These are phyloP conservation scores for Drosophila helvetica DNA, from an alignment of 2,888 invertebrate genomes.

Conservation along the genomic window DNA sequence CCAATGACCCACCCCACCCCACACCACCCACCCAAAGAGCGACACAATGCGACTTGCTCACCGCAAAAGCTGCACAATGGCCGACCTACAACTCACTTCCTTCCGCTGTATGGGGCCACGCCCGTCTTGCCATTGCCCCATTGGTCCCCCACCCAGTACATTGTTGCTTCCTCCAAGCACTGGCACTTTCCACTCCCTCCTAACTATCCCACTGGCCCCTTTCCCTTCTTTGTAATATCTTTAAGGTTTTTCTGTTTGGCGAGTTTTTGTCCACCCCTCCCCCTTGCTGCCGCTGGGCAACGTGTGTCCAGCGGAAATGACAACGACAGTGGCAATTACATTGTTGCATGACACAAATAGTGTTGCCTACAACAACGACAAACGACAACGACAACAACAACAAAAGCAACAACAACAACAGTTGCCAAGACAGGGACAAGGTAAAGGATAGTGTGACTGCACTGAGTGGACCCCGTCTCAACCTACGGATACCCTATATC, in stretches of 20 bases:
- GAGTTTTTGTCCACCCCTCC: slow-evolving; percentile 10
- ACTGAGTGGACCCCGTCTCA: neutral
- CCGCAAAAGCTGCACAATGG: slow-evolving; percentile 72
- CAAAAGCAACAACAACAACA: slow-evolving; percentile 41
- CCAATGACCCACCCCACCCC: neutral
- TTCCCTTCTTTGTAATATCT: slow-evolving; percentile 59
- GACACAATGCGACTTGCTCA: slow-evolving; percentile 54
- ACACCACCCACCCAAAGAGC: slow-evolving; percentile 43
- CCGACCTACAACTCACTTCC: slow-evolving; percentile 77
- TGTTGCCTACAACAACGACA: slow-evolving; percentile 65
- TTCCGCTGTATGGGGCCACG: slow-evolving; percentile 54
- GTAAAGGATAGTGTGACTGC: slow-evolving; percentile 3
- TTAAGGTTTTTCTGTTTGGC: slow-evolving; percentile 57
- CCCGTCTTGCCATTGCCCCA: slow-evolving; percentile 5
- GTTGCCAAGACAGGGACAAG: slow-evolving; percentile 29
- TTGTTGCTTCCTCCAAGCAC: no score
- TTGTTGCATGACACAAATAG: slow-evolving; percentile 83
- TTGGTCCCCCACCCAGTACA: neutral
- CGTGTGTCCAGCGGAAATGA: slow-evolving; percentile 82
- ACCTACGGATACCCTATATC: neutral
- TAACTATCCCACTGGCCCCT: slow-evolving; percentile 4
- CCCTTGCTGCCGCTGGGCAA: slow-evolving; percentile 44
- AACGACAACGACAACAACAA: slow-evolving; percentile 40
- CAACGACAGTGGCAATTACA: slow-evolving; percentile 83
- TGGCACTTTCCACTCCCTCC: neutral